These are phyloP conservation scores for Okapia johnstoni DNA, from an alignment of 2,113 vertebrate genomes.

Conservation along the genomic window DNA sequence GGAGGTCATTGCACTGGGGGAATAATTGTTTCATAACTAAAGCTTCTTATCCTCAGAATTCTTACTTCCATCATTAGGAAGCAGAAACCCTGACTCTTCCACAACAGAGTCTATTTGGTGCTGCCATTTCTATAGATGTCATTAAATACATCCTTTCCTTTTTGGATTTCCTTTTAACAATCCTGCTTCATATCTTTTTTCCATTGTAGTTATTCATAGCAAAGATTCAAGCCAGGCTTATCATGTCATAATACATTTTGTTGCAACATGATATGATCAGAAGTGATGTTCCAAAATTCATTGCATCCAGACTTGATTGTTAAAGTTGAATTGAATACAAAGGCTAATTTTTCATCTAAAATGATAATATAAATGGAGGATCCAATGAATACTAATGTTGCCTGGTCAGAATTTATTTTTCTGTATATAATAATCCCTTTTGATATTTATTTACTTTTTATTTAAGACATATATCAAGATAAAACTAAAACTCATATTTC, in stretches of 20 bases:
- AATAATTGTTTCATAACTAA: not conserved
- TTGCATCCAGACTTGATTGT: constrained; percentile 21
- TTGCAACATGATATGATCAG: constrained; percentile 45
- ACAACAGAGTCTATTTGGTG: not conserved
- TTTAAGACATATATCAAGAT: not conserved
- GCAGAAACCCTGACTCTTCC: not conserved
- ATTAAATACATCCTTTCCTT: not conserved
- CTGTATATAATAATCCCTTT: not conserved
- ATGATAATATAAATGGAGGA: constrained; percentile 19
- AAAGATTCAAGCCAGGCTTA: not conserved
- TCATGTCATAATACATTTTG: constrained; percentile 37
- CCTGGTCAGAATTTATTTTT: constrained; percentile 26
- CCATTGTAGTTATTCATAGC: not conserved
- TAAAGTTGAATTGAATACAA: constrained; percentile 18
- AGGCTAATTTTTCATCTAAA: constrained; percentile 49
- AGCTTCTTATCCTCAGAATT: not conserved
- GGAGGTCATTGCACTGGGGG: not conserved
- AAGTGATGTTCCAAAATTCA: constrained; percentile 51
- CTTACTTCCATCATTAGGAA: not conserved
- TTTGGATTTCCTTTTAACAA: constrained; percentile 9
- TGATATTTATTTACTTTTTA: not conserved
- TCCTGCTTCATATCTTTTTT: not conserved
- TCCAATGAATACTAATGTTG: constrained; percentile 33
- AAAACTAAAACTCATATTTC: not conserved
- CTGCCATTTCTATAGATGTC: not conserved